A percentile compares a stretch with the other conserved stretches of the same genome.
Evolutionary conservation across 2,888 invertebrate species (phyloP).

Genomic region (Microctonus brassicae): DNA sequence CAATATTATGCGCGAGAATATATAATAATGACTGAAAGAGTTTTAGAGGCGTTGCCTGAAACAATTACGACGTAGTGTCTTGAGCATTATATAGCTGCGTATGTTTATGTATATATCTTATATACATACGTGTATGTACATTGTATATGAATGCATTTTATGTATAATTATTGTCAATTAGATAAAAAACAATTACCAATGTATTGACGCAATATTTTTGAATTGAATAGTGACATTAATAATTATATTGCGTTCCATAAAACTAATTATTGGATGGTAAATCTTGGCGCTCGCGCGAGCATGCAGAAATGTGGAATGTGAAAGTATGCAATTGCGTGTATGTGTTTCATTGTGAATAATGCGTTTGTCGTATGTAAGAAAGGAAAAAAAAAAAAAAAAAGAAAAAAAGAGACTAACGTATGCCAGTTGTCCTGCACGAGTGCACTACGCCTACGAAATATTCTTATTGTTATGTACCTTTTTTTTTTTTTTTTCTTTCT

Average conservation of each 20-base stretch:
- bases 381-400: not conserved
- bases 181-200: not conserved
- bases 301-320: constrained; percentile 49
- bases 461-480: not conserved
- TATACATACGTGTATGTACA: not conserved
- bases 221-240: constrained; percentile 61
- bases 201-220: constrained; percentile 36
- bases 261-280: constrained; percentile 58
- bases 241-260: constrained; percentile 55
- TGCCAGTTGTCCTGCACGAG: constrained; percentile 18
- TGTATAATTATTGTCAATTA: not conserved
- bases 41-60: not conserved
- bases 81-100: not conserved
- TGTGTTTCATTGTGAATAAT: too few relatives aligned
- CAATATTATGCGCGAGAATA: not conserved
- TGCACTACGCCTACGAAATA: constrained; percentile 8
- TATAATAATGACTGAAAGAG: not conserved
- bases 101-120: too few relatives aligned
- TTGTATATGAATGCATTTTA: not conserved
- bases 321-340: constrained; percentile 59
- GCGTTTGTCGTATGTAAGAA: not conserved
- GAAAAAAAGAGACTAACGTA: not conserved
- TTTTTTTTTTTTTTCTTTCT: not conserved
- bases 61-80: not conserved
- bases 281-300: constrained; percentile 33